Evolutionary conservation across 2,888 invertebrate genomes (phyloP), one percentile per base, ranked within the genome.

Genomic region (Leptarthrus brevirostris): DNA sequence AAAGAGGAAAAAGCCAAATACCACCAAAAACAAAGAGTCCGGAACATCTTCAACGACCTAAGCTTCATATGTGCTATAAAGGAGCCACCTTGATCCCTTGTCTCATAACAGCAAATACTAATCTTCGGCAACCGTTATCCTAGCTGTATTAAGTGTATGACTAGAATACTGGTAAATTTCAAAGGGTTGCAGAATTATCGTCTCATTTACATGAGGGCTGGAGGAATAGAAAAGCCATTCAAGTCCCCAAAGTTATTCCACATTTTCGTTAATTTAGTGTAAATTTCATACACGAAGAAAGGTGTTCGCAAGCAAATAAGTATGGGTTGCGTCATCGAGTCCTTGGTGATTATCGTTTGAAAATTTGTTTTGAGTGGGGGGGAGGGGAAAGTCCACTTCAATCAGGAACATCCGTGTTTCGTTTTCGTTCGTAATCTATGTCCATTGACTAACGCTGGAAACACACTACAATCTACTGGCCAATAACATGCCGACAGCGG

Each of bases 61-160:
- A 34, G 20, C 52, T 69, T 69, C 69, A 69, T 69, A 69, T 69
- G 69, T 69, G 54, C 54, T 54, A 54, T 71, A 71, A 71, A 71
- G 54, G 71, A 71, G 52, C 71, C 71, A 71, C 71, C 71, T 71
- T 71, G 71, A 71, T 71, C 71, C 71, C 71, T 71, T 71, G 71
- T 71, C 71, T 71, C 71, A 54, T 71, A 71, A 71, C 54, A 71
- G 54, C 54, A 71, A 71, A 71, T 71, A 71, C 71, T 71, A 71
- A 71, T 71, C 71, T 71, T 53, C 34, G 69, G 69, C 14, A 52
- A 69, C 52, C 34, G 34, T 69, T 49, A 52, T 52, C 52, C 34
- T 12, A 14, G 52, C n/a, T 16, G 12, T 52, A 20, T 34, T 14
- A 36, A 36, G 36, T 61, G 40, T 20, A 61, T 40, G 61, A 12